Evolutionary conservation across 2,888 invertebrate species (phyloP), one percentile per base, ranked within the genome.

Genomic region (Drosophila helvetica): DNA sequence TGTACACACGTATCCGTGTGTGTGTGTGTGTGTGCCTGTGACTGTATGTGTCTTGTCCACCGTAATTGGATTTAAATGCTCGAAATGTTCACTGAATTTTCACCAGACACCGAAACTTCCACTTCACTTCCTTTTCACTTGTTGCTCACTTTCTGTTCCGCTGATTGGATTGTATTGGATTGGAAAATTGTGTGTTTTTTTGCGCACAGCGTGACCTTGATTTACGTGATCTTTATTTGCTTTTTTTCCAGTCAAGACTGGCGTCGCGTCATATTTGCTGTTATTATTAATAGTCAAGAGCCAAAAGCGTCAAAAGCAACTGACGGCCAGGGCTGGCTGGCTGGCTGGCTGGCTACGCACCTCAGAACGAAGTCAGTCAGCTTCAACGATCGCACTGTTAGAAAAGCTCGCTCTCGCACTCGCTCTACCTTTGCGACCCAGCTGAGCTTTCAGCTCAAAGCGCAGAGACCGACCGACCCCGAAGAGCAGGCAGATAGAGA

Each of bases 221-320:
- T 67, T 57, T 22, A 33, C 12, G 68, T 60, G 61, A 46, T 55
- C 47, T 46, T 57, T 57, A 46, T 45, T 46, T 25, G 33, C 43
- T 52, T 58, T 57, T 68, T 76, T 51, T 59, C 19, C 63, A 48
- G 74, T 62, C 69, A 64, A 66, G 46, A 74, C 38, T 38, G 38
- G 82, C 58, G 61, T 58, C 55, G 76, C 61, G 38, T 73, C 79
- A 74, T 77, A 50, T 83, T 82, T 87, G 75, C 75, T 77, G 65
- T 86, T 86, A 81, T 84, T 83, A 79, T 86, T 83, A 66, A 56
- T 66, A 72, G 74, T 51, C 72, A 79, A 78, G 66, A 72, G 74
- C 51, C 72, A 79, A 78, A 79, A 79, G 86, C 79, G 78, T 74
- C 62, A 83, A 82, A 69, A 46, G 65, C 33, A 30, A 53, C 66